Percentiles rank a stretch among this genome's conserved stretches.
Evolutionary conservation across 1,140 invertebrate genomes (phyloP).

Genomic region (Lerema accius): DNA sequence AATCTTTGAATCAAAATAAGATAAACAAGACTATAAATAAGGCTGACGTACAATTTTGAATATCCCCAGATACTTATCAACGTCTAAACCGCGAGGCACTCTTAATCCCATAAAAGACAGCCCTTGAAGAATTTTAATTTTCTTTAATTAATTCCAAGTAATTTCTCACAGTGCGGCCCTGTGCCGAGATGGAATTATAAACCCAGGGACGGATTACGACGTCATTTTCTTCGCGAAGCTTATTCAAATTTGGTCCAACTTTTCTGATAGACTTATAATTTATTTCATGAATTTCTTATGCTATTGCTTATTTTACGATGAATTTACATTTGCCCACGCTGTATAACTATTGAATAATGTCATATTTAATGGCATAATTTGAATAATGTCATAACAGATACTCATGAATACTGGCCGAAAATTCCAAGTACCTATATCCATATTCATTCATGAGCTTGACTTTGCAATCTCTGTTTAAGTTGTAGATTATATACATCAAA

Average conservation of each 20-base stretch:
- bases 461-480: too few species aligned
- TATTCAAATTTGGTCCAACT: slow-evolving; percentile 41
- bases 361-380: too few species aligned
- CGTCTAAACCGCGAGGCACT: slow-evolving; percentile 25
- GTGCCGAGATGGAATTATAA: slow-evolving; percentile 27
- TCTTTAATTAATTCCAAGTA: slow-evolving; percentile 51
- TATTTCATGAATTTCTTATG: slow-evolving; percentile 20
- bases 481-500: too few species aligned
- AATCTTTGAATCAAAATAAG: too few species aligned
- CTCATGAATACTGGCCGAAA: too few species aligned
- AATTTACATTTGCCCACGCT: too few species aligned
- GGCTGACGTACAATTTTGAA: too few species aligned
- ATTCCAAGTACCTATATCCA: too few species aligned
- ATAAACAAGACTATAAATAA: too few species aligned
- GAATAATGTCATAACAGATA: too few species aligned
- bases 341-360: too few species aligned
- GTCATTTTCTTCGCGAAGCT: slow-evolving; percentile 44
- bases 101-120: slow-evolving; percentile 37
- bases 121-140: slow-evolving; percentile 53
- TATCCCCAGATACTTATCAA: slow-evolving; percentile 38
- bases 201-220: slow-evolving; percentile 44
- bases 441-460: too few species aligned
- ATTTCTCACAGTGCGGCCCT: slow-evolving; percentile 45
- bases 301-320: slow-evolving; percentile 10
- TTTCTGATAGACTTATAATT: slow-evolving; percentile 29